Conservation (phyloP, 2,797 vertebrate genomes). For the Scolopax rusticola region DNA sequence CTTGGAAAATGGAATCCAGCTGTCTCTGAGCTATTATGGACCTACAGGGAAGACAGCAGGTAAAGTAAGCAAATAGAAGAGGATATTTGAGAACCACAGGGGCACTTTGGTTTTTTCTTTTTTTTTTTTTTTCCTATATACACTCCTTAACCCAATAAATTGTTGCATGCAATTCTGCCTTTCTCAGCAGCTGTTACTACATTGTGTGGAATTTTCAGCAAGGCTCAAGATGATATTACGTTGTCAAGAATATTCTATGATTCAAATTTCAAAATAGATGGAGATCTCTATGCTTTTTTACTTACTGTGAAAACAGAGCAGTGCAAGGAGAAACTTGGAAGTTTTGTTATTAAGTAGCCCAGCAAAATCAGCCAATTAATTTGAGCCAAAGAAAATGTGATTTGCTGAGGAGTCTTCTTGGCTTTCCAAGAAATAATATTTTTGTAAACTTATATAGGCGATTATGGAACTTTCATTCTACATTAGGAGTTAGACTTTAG, state of each 20-base stretch:
- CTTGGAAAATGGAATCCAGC: constrained; percentile 87
- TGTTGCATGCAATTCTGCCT: constrained; percentile 21
- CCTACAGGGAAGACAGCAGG: constrained; percentile 77
- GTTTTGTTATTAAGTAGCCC: constrained; percentile 57
- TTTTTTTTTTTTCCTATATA: background rate
- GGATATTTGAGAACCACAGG: background rate
- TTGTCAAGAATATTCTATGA: constrained; percentile 34
- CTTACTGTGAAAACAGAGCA: constrained; percentile 7
- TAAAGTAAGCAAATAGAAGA: constrained; percentile 63
- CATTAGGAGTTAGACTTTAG: constrained; percentile 32
- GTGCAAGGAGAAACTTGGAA: background rate
- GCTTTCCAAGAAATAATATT: constrained; percentile 68
- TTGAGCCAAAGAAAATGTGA: constrained; percentile 54
- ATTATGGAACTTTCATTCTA: constrained; percentile 38
- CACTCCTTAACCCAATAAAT: background rate
- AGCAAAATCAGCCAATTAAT: constrained; percentile 40
- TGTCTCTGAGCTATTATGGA: constrained; percentile 89
- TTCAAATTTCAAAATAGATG: constrained; percentile 21
- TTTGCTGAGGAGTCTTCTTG: constrained; percentile 46
- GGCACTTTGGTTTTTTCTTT: background rate
- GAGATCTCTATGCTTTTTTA: background rate
- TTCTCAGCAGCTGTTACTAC: constrained; percentile 35
- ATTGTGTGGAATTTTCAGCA: constrained; percentile 6
- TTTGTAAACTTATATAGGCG: constrained; percentile 49
- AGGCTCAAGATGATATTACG: constrained; percentile 5